A percentile compares a stretch with the other conserved stretches of the same genome.
phyloP scores from a whole-genome alignment of 2,888 invertebrate species.

The Hypolimnas misippus region DNA sequence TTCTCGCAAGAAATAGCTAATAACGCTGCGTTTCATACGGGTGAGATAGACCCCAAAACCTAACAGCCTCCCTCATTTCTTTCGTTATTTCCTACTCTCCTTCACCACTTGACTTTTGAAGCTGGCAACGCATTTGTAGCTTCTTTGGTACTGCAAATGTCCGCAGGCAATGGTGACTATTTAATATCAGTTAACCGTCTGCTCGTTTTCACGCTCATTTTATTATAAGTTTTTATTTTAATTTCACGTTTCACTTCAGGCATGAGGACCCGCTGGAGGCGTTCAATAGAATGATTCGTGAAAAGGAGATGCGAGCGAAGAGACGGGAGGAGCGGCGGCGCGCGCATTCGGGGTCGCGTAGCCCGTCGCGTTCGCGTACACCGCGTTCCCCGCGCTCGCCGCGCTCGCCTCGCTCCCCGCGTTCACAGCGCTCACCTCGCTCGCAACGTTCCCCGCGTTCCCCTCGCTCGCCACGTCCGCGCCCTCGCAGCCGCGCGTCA shows the following conservation, averaged over 20 bases:
- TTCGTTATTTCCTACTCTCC: too few species aligned
- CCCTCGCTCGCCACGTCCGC: slow-evolving; percentile 52
- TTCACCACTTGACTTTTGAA: too few species aligned
- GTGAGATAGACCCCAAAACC: too few species aligned
- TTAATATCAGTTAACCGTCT: too few species aligned
- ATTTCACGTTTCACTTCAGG: slow-evolving; percentile 77
- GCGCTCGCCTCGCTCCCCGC: slow-evolving; percentile 55
- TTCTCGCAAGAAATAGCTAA: too few species aligned
- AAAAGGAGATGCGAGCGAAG: slow-evolving; percentile 90
- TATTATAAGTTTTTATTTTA: too few species aligned
- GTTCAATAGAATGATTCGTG: slow-evolving; percentile 93
- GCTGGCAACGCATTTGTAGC: too few species aligned
- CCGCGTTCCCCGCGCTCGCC: slow-evolving; percentile 53
- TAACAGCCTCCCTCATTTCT: too few species aligned
- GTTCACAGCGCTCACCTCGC: slow-evolving; percentile 51
- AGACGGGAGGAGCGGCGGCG: slow-evolving; percentile 85
- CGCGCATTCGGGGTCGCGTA: slow-evolving; percentile 57
- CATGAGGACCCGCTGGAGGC: slow-evolving; percentile 94
- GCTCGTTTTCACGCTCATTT: too few species aligned
- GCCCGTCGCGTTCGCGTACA: slow-evolving; percentile 58
- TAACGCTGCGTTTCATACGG: too few species aligned
- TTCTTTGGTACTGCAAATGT: too few species aligned
- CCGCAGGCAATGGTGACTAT: too few species aligned
- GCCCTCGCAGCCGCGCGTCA: slow-evolving; percentile 65
- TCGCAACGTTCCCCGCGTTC: slow-evolving; percentile 55